A percentile compares a stretch with the other conserved stretches of the same genome.
Evolutionary conservation across 1,140 invertebrate species (phyloP).

Genomic region (Cydia fagiglandana): DNA sequence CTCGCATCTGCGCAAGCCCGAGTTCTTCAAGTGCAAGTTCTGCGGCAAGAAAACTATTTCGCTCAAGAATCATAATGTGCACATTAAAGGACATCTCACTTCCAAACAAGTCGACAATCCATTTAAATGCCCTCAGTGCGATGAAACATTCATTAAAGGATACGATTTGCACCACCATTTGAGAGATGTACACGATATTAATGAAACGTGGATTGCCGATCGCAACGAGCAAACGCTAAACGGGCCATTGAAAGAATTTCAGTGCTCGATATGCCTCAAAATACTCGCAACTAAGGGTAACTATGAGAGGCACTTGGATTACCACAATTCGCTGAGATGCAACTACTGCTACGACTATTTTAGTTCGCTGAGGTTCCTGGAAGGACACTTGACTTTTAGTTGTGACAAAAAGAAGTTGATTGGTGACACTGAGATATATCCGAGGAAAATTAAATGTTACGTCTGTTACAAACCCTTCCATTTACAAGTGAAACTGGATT

Average conservation of each 20-base stretch:
- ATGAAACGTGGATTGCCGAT: conserved; percentile 70
- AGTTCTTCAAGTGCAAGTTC: conserved; percentile 75
- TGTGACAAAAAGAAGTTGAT: conserved; percentile 74
- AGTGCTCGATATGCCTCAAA: conserved; percentile 76
- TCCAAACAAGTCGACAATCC: conserved; percentile 68
- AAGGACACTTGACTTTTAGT: conserved; percentile 69
- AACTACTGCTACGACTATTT: conserved; percentile 78
- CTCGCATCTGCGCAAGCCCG: conserved; percentile 66
- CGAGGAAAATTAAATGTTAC: conserved; percentile 71
- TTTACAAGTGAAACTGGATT: conserved; percentile 75
- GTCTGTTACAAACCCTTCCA: conserved; percentile 77
- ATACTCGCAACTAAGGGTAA: conserved; percentile 70
- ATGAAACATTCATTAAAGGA: conserved; percentile 64
- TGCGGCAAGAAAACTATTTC: conserved; percentile 74
- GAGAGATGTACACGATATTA: conserved; percentile 63
- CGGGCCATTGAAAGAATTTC: conserved; percentile 67
- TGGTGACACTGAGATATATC: conserved; percentile 69
- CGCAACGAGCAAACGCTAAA: conserved; percentile 49
- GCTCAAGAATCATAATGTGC: conserved; percentile 63
- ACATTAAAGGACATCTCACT: conserved; percentile 70
- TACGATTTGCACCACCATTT: conserved; percentile 73
- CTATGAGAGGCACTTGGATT: conserved; percentile 73
- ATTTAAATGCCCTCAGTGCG: conserved; percentile 67
- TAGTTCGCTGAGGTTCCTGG: conserved; percentile 65
- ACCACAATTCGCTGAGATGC: conserved; percentile 74